phyloP scores from a whole-genome alignment of 2,113 vertebrate genomes.

The Urocolius indicus region DNA sequence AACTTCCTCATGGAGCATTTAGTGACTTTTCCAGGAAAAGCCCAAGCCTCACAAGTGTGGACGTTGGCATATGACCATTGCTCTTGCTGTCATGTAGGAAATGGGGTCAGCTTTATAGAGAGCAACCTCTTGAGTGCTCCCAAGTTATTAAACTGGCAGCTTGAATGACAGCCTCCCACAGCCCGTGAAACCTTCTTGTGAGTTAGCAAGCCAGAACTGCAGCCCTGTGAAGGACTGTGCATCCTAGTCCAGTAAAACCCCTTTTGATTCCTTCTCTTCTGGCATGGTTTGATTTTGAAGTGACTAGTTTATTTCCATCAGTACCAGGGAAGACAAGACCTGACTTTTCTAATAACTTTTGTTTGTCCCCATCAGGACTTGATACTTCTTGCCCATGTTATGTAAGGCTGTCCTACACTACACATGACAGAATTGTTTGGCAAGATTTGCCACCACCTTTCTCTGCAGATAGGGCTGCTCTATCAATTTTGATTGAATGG shows the following conservation, averaged over 20 bases:
- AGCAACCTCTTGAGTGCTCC: background rate
- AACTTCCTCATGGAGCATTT: background rate
- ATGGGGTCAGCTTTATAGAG: background rate
- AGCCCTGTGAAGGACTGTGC: background rate
- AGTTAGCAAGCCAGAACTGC: background rate
- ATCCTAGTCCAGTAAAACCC: background rate
- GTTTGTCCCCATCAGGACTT: background rate
- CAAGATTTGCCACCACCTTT: background rate
- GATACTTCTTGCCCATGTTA: background rate
- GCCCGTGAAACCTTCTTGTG: background rate
- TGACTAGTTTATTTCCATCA: background rate
- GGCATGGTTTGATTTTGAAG: background rate
- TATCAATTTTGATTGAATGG: background rate
- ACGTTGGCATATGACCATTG: background rate
- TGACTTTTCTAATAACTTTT: background rate
- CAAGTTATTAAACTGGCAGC: background rate
- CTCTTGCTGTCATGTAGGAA: background rate
- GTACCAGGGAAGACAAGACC: background rate
- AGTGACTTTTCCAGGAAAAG: background rate
- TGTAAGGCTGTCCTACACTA: background rate
- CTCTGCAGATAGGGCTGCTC: background rate
- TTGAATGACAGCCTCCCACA: background rate
- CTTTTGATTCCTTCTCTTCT: background rate
- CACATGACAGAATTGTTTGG: background rate
- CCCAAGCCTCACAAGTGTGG: background rate